Evolutionary conservation across 1,140 invertebrate genomes (phyloP).

Genomic region (Trichoplusia ni): DNA sequence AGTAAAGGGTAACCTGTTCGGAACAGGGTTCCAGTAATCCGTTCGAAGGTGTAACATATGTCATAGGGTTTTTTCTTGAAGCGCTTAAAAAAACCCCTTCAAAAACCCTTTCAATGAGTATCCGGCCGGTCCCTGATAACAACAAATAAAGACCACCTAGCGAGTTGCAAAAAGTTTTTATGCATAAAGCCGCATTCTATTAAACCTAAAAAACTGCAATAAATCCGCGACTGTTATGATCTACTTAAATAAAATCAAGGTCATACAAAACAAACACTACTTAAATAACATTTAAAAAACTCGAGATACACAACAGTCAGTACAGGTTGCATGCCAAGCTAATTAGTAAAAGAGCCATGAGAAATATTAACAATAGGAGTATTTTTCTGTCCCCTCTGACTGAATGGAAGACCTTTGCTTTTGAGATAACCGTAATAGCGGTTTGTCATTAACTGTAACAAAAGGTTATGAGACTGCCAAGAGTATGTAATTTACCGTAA

Average conservation of each 20-base stretch:
- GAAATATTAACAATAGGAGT: background rate
- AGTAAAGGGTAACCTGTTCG: too few relatives aligned
- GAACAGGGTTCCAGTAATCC: too few relatives aligned
- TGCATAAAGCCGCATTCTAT: too few relatives aligned
- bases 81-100: too few relatives aligned
- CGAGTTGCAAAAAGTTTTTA: too few relatives aligned
- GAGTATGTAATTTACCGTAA: background rate
- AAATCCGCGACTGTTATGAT: too few relatives aligned
- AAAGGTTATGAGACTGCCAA: conserved; percentile 2
- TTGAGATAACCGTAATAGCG: background rate
- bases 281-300: background rate
- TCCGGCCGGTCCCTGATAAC: too few relatives aligned
- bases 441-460: background rate
- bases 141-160: too few relatives aligned
- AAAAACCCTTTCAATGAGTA: too few relatives aligned
- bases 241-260: background rate
- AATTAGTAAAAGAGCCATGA: background rate
- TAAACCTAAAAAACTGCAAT: too few relatives aligned
- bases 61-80: too few relatives aligned
- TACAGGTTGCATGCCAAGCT: background rate
- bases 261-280: background rate
- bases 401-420: conserved; percentile 12
- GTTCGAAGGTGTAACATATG: too few relatives aligned
- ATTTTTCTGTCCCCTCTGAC: conserved; percentile 5
- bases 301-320: background rate